These are phyloP conservation scores for Orius insidiosus DNA, from an alignment of 1,140 invertebrate genomes.

Conservation along the genomic window DNA sequence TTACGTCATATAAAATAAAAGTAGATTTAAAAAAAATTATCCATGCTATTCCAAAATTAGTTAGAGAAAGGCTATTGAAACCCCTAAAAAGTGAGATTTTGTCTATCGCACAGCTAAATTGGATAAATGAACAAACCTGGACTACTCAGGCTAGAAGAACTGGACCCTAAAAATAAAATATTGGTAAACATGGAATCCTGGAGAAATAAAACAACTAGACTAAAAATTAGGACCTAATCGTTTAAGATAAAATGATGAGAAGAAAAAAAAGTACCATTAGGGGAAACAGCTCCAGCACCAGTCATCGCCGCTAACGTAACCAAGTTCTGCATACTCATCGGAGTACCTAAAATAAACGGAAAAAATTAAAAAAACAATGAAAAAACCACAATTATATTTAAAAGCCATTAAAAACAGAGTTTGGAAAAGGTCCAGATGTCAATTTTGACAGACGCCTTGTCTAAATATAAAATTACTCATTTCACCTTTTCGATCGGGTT, in stretches of 20 bases:
- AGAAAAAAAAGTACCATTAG: constrained; percentile 30
- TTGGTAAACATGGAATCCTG: constrained; percentile 1
- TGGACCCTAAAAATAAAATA: constrained; percentile 23
- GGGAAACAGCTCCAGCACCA: constrained; percentile 35
- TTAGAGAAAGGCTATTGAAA: background rate
- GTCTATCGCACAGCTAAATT: background rate
- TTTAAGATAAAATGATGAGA: background rate
- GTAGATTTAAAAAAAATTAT: background rate
- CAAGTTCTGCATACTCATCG: constrained; percentile 77
- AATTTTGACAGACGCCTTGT: too few relatives aligned
- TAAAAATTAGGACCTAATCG: too few relatives aligned
- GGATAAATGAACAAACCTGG: constrained; percentile 22
- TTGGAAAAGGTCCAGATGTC: too few relatives aligned
- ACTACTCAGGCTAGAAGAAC: constrained; percentile 25
- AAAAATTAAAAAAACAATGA: too few relatives aligned
- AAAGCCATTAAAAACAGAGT: too few relatives aligned
- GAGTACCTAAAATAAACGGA: constrained; percentile 27
- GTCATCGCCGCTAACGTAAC: constrained; percentile 76
- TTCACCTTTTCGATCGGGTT: background rate
- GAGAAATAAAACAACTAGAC: background rate
- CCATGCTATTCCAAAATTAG: background rate
- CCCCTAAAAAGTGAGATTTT: constrained; percentile 4
- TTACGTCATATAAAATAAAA: constrained; percentile 7
- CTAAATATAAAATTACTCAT: background rate
- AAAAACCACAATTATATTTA: too few relatives aligned